Conservation (phyloP, 2,888 invertebrate genomes). For the Rotaria sp. region DNA sequence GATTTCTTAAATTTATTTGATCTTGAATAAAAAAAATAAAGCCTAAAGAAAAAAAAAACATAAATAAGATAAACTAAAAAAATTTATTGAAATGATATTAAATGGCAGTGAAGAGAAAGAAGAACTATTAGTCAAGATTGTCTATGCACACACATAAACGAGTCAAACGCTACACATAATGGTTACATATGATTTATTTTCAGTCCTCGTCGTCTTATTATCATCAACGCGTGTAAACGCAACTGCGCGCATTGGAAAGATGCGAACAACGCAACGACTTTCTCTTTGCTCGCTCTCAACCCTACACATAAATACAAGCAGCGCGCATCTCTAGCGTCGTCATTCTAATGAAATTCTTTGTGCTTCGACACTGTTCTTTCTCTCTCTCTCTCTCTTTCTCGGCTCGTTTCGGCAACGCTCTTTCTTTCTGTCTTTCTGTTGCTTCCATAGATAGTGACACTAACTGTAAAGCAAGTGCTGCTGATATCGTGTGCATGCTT, state of each 20-base stretch:
- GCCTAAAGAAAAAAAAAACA: neutral
- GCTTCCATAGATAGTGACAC: neutral
- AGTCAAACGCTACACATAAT: neutral
- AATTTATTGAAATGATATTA: neutral
- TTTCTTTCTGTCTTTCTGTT: neutral
- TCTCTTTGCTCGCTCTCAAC: neutral
- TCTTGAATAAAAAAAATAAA: neutral
- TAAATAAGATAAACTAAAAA: neutral
- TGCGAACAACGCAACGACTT: neutral
- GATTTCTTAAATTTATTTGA: neutral
- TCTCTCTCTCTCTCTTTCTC: neutral
- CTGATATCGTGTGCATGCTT: neutral
- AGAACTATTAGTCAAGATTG: neutral
- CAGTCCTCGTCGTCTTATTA: neutral
- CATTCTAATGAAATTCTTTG: slow-evolving; percentile 13
- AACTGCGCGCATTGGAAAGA: neutral
- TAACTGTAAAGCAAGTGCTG: neutral
- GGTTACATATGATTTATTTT: slow-evolving; percentile 4
- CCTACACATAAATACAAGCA: neutral
- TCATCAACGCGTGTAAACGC: neutral
- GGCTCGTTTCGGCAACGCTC: neutral
- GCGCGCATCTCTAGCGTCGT: neutral
- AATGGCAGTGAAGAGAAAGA: neutral
- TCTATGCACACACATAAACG: neutral
- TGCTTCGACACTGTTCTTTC: neutral